These are phyloP conservation scores for Edolisoma coerulescens DNA, from an alignment of 2,113 vertebrate species.

Conservation along the genomic window DNA sequence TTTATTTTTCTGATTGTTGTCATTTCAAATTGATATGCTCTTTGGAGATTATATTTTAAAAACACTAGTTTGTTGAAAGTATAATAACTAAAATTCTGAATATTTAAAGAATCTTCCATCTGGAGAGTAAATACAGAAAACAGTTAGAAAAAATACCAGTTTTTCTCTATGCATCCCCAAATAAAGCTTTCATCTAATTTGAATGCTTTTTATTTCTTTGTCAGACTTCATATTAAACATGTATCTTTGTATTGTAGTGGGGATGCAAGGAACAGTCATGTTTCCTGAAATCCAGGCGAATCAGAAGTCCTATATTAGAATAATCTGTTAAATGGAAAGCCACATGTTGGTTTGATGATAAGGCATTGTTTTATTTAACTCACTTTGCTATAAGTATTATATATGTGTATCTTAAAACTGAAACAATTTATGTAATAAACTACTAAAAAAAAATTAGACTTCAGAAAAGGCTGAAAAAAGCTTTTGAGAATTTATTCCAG, in stretches of 20 bases:
- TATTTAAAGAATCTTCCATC: neutral
- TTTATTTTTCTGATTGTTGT: neutral
- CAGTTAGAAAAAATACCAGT: neutral
- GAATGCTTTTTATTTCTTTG: neutral
- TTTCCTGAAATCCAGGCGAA: neutral
- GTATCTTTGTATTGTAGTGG: neutral
- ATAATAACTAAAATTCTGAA: neutral
- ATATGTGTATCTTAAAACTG: neutral
- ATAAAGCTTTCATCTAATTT: neutral
- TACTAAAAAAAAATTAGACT: neutral
- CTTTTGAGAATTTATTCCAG: neutral
- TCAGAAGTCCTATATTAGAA: neutral
- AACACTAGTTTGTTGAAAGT: neutral
- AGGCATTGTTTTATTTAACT: neutral
- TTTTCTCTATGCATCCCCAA: neutral
- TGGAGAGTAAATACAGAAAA: neutral
- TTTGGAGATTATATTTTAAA: neutral
- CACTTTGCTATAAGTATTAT: neutral
- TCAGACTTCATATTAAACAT: neutral
- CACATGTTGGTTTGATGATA: neutral
- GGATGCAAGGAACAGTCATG: neutral
- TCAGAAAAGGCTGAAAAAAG: neutral
- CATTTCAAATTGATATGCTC: rapidly evolving
- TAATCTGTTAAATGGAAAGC: neutral
- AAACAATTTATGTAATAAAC: neutral